Conservation (phyloP, 2,113 vertebrate species). For the Sclerurus mexicanus region DNA sequence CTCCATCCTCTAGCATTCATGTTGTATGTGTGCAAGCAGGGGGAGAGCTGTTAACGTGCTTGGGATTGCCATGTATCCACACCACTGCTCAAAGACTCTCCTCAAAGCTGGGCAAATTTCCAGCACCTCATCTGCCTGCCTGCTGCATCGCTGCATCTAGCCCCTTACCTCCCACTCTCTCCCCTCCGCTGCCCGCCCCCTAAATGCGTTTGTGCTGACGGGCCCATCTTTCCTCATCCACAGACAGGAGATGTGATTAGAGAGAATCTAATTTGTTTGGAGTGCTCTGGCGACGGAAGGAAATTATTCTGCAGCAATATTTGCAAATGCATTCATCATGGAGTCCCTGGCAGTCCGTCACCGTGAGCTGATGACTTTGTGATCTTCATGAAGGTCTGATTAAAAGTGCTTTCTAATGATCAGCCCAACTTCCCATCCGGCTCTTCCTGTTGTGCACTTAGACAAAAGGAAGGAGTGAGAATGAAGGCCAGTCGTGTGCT, state of each 20-base stretch:
- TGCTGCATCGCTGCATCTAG: neutral
- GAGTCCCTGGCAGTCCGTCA: conserved; percentile 66
- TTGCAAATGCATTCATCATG: conserved; percentile 81
- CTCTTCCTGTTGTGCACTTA: neutral
- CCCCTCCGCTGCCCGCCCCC: neutral
- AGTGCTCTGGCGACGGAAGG: conserved; percentile 74
- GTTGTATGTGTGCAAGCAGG: neutral
- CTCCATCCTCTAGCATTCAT: neutral
- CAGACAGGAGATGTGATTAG: conserved; percentile 78
- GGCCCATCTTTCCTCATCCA: conserved; percentile 71
- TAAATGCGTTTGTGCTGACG: conserved; percentile 65
- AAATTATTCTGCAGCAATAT: conserved; percentile 81
- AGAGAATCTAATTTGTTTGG: conserved; percentile 81
- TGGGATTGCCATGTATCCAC: neutral
- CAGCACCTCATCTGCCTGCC: conserved; percentile 20
- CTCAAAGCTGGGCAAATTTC: conserved; percentile 10
- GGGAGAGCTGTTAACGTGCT: neutral
- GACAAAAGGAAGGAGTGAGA: neutral
- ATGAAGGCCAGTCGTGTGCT: neutral
- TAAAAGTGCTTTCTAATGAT: conserved; percentile 67
- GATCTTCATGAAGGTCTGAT: conserved; percentile 72
- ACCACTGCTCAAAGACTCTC: neutral
- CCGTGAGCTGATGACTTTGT: conserved; percentile 59
- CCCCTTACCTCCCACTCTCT: neutral
- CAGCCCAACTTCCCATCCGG: conserved; percentile 4